phyloP scores from a whole-genome alignment of 1,140 invertebrate genomes.

The Hormaphis cornu region DNA sequence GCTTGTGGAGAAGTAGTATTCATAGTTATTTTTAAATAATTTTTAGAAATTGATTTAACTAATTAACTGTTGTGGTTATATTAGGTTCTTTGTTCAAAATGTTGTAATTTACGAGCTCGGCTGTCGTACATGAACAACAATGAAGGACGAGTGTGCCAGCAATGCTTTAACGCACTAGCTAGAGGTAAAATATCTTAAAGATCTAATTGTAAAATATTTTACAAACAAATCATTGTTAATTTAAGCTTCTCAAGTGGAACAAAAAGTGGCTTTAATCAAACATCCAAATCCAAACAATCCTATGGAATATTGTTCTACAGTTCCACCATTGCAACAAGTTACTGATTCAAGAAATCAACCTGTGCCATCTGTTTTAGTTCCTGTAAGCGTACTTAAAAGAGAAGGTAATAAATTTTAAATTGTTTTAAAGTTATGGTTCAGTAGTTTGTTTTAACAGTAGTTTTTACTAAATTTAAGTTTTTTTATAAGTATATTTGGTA shows the following conservation, averaged over 20 bases:
- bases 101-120: constrained; percentile 63
- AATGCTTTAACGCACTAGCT: constrained; percentile 38
- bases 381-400: constrained; percentile 71
- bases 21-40: background rate
- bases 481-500: too few species aligned
- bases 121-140: constrained; percentile 58
- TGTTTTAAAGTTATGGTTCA: too few species aligned
- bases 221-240: background rate
- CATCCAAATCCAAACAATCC: constrained; percentile 80
- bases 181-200: constrained; percentile 35
- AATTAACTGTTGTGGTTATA: background rate
- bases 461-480: too few species aligned
- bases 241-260: constrained; percentile 11
- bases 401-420: constrained; percentile 47
- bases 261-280: constrained; percentile 38
- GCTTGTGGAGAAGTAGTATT: constrained; percentile 64
- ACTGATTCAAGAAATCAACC: constrained; percentile 45
- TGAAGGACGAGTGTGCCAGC: constrained; percentile 54
- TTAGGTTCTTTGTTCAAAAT: constrained; percentile 58
- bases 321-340: constrained; percentile 70
- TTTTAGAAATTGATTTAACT: background rate
- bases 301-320: constrained; percentile 79
- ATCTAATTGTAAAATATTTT: background rate
- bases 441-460: too few species aligned
- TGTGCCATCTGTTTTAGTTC: constrained; percentile 71